Evolutionary conservation across 2,113 vertebrate species (phyloP).

Genomic region (Opisthocomus hoazin): DNA sequence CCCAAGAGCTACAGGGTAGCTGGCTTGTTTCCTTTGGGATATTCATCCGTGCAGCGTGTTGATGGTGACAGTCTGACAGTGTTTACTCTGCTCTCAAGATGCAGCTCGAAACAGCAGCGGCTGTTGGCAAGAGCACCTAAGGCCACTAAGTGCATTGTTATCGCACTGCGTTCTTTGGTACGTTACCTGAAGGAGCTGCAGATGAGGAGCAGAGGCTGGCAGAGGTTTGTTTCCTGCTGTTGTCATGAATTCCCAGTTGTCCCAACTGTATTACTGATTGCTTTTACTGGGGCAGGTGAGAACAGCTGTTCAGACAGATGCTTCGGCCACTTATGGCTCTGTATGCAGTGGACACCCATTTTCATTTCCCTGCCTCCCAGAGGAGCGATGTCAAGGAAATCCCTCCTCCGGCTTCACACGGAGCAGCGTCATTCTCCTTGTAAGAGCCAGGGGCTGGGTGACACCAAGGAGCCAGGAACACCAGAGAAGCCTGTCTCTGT

Average conservation of each 20-base stretch:
- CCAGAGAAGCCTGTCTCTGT: not conserved
- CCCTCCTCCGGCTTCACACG: not conserved
- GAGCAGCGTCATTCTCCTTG: not conserved
- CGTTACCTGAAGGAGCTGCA: not conserved
- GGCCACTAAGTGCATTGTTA: not conserved
- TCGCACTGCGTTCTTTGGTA: not conserved
- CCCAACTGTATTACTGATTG: not conserved
- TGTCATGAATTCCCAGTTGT: not conserved
- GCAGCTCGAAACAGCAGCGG: not conserved
- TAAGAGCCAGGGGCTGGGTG: not conserved
- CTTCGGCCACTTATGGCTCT: not conserved
- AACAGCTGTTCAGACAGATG: not conserved
- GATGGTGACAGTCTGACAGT: not conserved
- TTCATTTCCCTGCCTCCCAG: not conserved
- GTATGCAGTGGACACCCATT: not conserved
- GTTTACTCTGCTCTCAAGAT: not conserved
- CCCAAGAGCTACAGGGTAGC: not conserved
- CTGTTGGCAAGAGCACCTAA: not conserved
- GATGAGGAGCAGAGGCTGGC: not conserved
- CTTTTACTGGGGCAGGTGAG: not conserved
- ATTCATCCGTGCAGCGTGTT: not conserved
- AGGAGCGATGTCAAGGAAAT: not conserved
- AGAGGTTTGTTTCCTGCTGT: not conserved
- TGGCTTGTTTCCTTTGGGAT: not conserved
- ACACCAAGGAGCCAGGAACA: not conserved